Evolutionary conservation across 2,113 vertebrate genomes (phyloP), one percentile per base, ranked within the genome.

Genomic region (Notarius quadriscutis): DNA sequence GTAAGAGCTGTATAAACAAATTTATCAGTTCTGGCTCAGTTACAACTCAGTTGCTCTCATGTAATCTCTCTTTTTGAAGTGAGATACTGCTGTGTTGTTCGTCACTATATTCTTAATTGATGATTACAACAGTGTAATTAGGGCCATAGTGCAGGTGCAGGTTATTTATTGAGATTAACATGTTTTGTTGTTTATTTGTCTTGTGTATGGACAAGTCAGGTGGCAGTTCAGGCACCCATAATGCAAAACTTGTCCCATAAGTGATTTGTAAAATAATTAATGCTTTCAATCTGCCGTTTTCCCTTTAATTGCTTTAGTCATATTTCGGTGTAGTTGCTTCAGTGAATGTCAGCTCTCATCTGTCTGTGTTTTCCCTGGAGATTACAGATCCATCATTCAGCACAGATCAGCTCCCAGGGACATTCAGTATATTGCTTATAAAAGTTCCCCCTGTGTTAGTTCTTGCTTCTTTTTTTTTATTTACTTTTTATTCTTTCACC

Each of bases 1-100:
- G 98, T 99, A 93, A 97, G 96, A 89, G 67, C 69, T 74, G 67
- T 41, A n/a, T 88, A 87, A 25, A 22, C 41, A 48, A 74, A 81
- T 50, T 11, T 8, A 51, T 74, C 14, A 63, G 12, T 30, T 81
- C 51, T 30, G 10, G 34, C 50, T 84, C 65, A 34, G 81, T 62
- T 74, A 8, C 30, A 41, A 0, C 34, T 50, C 30, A 34, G 0
- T 81, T 7, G 48, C 8, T 25, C 67, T 5, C 20, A 55, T 78
- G 20, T 85, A 41, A 71, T 55, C 75, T 85, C 83, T 67, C 72
- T 51, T 58, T 71, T 78, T 75, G 72, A 62, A 75, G 84, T 63
- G 71, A 15, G 50, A 53, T 65, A 53, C 83, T 57, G 84, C 88
- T 90, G 91, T 88, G 88, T 34, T 55, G 88, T 90, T 90, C 82